phyloP scores from a whole-genome alignment of 1,140 invertebrate genomes.

The Spodoptera litura region DNA sequence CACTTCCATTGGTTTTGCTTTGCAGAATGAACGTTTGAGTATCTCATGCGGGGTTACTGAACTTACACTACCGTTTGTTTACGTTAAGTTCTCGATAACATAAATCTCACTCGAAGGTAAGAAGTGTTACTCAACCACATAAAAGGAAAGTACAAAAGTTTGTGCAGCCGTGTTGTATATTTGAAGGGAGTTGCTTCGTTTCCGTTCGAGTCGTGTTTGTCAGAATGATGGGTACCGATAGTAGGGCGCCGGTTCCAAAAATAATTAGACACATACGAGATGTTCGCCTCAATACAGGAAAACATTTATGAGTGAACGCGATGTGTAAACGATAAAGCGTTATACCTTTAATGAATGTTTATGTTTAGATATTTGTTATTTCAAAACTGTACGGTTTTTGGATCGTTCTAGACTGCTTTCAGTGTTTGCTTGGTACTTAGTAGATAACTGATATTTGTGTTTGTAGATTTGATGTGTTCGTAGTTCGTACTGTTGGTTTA shows the following conservation, averaged over 20 bases:
- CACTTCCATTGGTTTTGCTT: constrained; percentile 46
- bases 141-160: constrained; percentile 41
- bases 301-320: constrained; percentile 45
- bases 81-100: constrained; percentile 29
- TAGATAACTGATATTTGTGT: background rate
- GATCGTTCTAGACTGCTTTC: background rate
- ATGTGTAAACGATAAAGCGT: constrained; percentile 46
- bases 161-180: constrained; percentile 10
- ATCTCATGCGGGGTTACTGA: constrained; percentile 37
- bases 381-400: constrained; percentile 31
- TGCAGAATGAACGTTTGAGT: constrained; percentile 47
- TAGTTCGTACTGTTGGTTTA: background rate
- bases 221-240: background rate
- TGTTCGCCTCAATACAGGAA: constrained; percentile 46
- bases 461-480: background rate
- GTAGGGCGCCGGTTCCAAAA: constrained; percentile 44
- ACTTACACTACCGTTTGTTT: constrained; percentile 39
- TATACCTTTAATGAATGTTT: constrained; percentile 37
- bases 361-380: constrained; percentile 47
- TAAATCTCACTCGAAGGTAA: constrained; percentile 31
- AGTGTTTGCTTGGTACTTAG: constrained; percentile 3
- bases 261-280: constrained; percentile 47
- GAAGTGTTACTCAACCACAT: constrained; percentile 15
- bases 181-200: constrained; percentile 19
- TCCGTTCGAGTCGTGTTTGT: constrained; percentile 11